Base-by-base conservation (phyloP, 23 tunicate species). In the Halocynthia roretzi region DNA sequence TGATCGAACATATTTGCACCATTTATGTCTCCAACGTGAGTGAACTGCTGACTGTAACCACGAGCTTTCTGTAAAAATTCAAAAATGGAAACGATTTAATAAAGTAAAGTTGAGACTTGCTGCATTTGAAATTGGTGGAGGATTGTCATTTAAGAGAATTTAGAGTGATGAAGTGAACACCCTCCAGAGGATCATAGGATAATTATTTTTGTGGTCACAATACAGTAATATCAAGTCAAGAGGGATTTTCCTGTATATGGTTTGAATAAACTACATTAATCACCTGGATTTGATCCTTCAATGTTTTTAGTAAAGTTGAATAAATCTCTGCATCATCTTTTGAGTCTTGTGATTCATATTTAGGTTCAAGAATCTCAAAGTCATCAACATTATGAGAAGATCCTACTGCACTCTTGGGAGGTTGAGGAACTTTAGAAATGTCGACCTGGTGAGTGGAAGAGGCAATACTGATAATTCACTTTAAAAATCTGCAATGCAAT, bases 1-100 rank as follows among this genome's bases (percentile, higher is more conserved):
- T 85, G 53, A 68, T 92, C 98, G 63, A 82, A 83, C 56, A 77
- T 62, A 51, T 92, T 85, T 7, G 92, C 98, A 7, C 83, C 82
- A 10, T 60, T 83, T 6, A 92, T 85, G 71, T 92, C 98, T 14
- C 98, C 87, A 56, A 82, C 57, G 71, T 86, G 88, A 8, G 98
- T 86, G 87, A 86, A 82, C 79, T 83, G 92, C 70, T 92, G 90
- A 8, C 93, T 83, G 79, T 86, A 82, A 6, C 87, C 92, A 48
- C 98, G 77, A 6, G 98, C 98, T 86, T 92, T 86, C 98, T 92
- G 85, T 10, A 49, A 50, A 50, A 58, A 18, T 52, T 44, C 23
- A 68, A 79, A 5, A 58, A 58, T 58, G 15, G 4, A 58, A 58
- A n/a, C n/a, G n/a, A 58, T 58, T 14, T 58, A 58, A 58, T 14